Base-by-base conservation (phyloP, 2,888 invertebrate species). In the Ptychoptera albimana region DNA sequence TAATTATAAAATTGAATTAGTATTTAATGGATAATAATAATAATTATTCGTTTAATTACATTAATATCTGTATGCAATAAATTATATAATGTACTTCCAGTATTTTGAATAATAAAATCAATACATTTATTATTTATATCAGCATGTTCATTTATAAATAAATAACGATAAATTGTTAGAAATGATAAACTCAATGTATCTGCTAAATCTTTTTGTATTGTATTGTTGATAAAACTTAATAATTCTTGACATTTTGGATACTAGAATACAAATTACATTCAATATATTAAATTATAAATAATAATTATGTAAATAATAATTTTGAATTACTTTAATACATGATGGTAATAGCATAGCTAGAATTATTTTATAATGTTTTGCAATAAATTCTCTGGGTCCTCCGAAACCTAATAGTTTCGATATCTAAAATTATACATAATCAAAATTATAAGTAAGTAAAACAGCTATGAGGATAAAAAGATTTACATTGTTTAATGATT, bases 161-260 rank as follows among this genome's bases (percentile, higher is more conserved):
- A 66, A 50, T 83, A 73, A 1, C 82, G 73, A 51, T 82, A 85
- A 42, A 82, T 76, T 41, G 78, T 74, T 42, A 81, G 72, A 55
- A 81, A 81, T 45, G 79, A 74, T 45, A 72, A 73, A 2, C 71
- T 68, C 11, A 84, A 63, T 51, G 82, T 71, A 35, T 76, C 73
- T 0, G 73, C 66, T 14, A 75, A 65, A 3, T 74, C 71, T 47
- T 71, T 68, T 52, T 73, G 72, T 9, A 74, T 71, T 23, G 75
- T 57, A 0, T 67, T 66, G 0, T 77, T 74, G 37, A 80, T 70
- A 56, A 80, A 79, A 49, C 73, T 70, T 39, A 84, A 71, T 50
- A 84, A 72, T 2, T 69, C 68, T 35, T 71, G 70, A 40, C 59
- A 60, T 35, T 35, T 43, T 16, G 47, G 46, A 45, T 48, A 35